These are phyloP conservation scores for Moxostoma hubbsi DNA, from an alignment of 2,797 vertebrate species.

Conservation along the genomic window DNA sequence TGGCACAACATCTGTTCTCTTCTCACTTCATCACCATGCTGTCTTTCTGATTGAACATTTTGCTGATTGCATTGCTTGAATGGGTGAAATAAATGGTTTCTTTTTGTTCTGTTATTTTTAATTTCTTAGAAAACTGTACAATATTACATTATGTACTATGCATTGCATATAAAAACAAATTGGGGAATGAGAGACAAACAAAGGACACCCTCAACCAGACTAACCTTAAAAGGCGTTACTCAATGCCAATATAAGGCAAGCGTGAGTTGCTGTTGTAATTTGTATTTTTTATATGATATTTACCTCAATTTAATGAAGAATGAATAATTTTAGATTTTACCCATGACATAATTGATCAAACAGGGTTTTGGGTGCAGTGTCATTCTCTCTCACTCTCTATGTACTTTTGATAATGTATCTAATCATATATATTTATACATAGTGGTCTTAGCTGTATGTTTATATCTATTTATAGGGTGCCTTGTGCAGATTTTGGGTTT, in stretches of 20 bases:
- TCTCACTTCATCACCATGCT: neutral
- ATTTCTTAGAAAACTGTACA: slow-evolving; percentile 60
- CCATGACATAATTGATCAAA: neutral
- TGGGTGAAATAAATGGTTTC: slow-evolving; percentile 44
- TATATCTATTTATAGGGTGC: slow-evolving; percentile 77
- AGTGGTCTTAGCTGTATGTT: slow-evolving; percentile 62
- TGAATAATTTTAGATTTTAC: neutral
- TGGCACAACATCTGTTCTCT: neutral
- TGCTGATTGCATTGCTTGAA: slow-evolving; percentile 63
- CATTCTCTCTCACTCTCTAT: slow-evolving; percentile 26
- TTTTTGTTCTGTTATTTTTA: slow-evolving; percentile 18
- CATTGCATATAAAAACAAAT: slow-evolving; percentile 54
- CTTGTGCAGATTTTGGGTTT: slow-evolving; percentile 66
- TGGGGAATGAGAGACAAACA: slow-evolving; percentile 52
- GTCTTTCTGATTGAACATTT: slow-evolving; percentile 57
- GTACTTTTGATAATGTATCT: slow-evolving; percentile 19
- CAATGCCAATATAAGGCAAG: neutral
- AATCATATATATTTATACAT: slow-evolving; percentile 48
- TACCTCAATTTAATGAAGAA: neutral
- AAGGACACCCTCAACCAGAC: slow-evolving; percentile 23
- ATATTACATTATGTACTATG: slow-evolving; percentile 64
- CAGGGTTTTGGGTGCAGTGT: neutral
- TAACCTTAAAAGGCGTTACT: neutral
- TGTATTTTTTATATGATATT: neutral
- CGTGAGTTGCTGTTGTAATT: neutral